phyloP scores from a whole-genome alignment of 2,113 vertebrate genomes.

The Scytalopus superciliaris region DNA sequence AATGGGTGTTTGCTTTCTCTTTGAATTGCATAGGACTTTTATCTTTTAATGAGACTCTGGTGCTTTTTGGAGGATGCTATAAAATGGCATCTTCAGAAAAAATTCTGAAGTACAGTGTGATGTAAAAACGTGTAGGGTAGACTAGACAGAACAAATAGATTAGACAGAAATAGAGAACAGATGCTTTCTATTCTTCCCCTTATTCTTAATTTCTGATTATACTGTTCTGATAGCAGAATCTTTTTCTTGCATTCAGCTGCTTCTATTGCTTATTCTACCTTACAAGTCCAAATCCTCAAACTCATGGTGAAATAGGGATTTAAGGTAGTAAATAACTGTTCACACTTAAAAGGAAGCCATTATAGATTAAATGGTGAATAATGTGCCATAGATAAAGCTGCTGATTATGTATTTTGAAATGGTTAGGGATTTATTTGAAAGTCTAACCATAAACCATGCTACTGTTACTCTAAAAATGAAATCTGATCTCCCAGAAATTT shows the following conservation, averaged over 20 bases:
- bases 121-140: background rate
- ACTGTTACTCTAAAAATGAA: background rate
- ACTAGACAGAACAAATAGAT: slow-evolving; percentile 20
- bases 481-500: background rate
- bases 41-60: slow-evolving; percentile 54
- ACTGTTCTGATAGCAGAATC: background rate
- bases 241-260: background rate
- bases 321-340: slow-evolving; percentile 10
- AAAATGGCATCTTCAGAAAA: slow-evolving; percentile 45
- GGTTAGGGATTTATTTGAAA: background rate
- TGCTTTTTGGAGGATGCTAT: slow-evolving; percentile 9
- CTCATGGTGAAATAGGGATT: slow-evolving; percentile 14
- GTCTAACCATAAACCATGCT: background rate
- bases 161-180: background rate
- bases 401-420: slow-evolving; percentile 22
- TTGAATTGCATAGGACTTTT: slow-evolving; percentile 39
- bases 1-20: slow-evolving; percentile 25
- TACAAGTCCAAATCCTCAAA: background rate
- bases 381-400: background rate
- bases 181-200: background rate
- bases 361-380: slow-evolving; percentile 8
- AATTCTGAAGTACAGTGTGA: background rate
- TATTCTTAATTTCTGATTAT: slow-evolving; percentile 24
- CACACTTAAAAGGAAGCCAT: background rate
- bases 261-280: background rate